A percentile compares a stretch with the other conserved stretches of the same genome.
These are phyloP conservation scores for Muraenolepis orangiensis DNA, from an alignment of 2,797 vertebrate genomes.

Conservation along the genomic window DNA sequence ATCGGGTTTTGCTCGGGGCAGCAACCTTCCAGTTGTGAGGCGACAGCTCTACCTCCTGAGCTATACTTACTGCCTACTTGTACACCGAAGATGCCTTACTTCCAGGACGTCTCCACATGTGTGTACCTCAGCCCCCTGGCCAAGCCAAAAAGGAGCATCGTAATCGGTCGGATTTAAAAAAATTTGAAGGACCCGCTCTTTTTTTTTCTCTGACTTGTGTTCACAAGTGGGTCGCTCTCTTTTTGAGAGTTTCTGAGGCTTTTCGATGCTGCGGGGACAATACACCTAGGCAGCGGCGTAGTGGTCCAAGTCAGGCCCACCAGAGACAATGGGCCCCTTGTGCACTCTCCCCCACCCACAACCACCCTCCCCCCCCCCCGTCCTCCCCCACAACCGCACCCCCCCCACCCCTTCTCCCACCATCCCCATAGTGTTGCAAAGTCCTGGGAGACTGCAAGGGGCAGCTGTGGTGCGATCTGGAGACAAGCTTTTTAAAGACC, in stretches of 20 bases:
- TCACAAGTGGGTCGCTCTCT: slow-evolving; percentile 40
- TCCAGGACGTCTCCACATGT: not conserved
- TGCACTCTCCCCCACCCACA: slow-evolving; percentile 54
- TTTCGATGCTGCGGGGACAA: slow-evolving; percentile 34
- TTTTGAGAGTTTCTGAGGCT: slow-evolving; percentile 57
- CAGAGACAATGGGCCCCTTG: slow-evolving; percentile 77
- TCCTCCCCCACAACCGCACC: too few relatives aligned
- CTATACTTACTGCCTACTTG: too few relatives aligned
- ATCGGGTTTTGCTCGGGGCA: too few relatives aligned
- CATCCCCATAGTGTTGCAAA: slow-evolving; percentile 49
- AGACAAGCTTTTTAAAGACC: slow-evolving; percentile 38
- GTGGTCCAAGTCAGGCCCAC: slow-evolving; percentile 59
- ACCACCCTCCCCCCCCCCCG: too few relatives aligned
- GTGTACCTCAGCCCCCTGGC: not conserved
- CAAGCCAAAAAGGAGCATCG: slow-evolving; percentile 52
- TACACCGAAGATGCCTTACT: too few relatives aligned
- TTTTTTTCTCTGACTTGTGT: slow-evolving; percentile 36
- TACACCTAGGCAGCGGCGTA: slow-evolving; percentile 55
- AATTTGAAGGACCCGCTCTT: slow-evolving; percentile 53
- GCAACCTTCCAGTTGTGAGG: too few relatives aligned
- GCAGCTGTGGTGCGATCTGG: slow-evolving; percentile 73
- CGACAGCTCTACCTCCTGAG: too few relatives aligned
- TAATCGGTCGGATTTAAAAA: slow-evolving; percentile 63
- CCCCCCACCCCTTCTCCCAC: too few relatives aligned
- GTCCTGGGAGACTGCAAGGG: slow-evolving; percentile 68